Conservation (phyloP, 2,797 vertebrate genomes). For the Choloepus didactylus region DNA sequence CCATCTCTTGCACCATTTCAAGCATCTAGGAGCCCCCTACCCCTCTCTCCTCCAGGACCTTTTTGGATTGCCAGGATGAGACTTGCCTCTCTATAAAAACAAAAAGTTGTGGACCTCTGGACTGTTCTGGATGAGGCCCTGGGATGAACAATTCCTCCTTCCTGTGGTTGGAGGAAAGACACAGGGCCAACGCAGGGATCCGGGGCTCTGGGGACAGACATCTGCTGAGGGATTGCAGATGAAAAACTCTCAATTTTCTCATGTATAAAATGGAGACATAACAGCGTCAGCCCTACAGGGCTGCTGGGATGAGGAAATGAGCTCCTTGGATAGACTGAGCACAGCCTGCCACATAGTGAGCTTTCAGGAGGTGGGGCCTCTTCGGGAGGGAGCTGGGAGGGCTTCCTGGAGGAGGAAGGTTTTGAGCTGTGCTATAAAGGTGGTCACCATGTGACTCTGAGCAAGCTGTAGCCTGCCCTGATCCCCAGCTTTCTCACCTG, state of each 20-base stretch:
- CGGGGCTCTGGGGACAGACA: background rate
- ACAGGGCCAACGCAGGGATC: background rate
- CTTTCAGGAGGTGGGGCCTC: background rate
- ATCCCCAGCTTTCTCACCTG: background rate
- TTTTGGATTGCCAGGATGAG: background rate
- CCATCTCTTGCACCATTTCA: accelerated
- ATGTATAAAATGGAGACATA: background rate
- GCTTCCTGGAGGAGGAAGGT: background rate
- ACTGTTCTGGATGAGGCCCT: background rate
- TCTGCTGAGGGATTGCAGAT: background rate
- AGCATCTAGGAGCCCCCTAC: background rate
- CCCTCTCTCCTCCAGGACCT: background rate
- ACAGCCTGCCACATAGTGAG: accelerated
- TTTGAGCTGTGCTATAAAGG: background rate
- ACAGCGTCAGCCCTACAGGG: background rate
- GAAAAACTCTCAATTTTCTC: background rate
- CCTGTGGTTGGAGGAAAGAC: background rate
- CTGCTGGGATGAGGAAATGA: background rate
- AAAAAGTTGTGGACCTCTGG: background rate
- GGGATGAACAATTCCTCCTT: background rate
- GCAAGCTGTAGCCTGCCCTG: background rate
- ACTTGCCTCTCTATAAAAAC: background rate
- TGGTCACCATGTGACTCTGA: background rate
- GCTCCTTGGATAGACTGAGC: background rate
- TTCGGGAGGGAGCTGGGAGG: background rate